A percentile compares a stretch with the other conserved stretches of the same genome.
Evolutionary conservation across 2,797 vertebrate genomes (phyloP).

Genomic region (Nyctalus aviator): DNA sequence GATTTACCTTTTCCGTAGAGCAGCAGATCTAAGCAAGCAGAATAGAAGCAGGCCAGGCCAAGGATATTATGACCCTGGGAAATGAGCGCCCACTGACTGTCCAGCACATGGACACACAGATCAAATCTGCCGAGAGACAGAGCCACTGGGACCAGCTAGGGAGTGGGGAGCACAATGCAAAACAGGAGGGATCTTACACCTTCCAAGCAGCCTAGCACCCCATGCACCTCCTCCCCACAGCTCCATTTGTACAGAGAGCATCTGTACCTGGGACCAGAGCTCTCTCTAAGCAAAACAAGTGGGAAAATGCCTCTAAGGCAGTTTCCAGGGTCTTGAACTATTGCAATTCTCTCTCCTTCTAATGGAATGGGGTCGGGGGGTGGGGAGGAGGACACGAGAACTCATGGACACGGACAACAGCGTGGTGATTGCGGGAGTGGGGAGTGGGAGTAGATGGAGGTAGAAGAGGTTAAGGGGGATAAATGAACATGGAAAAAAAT

Average conservation of each 20-base stretch:
- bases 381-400: neutral
- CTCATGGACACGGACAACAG: neutral
- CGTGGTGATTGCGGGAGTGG: neutral
- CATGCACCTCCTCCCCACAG: neutral
- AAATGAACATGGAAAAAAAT: neutral
- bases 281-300: neutral
- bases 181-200: neutral
- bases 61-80: slow-evolving; percentile 51
- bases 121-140: slow-evolving; percentile 65
- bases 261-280: slow-evolving; percentile 7
- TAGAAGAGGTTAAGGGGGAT: neutral
- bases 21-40: slow-evolving; percentile 73
- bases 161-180: neutral
- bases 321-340: neutral
- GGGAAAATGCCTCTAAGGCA: neutral
- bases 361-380: no score
- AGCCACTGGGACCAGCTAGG: slow-evolving; percentile 10
- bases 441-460: neutral
- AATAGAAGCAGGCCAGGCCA: slow-evolving; percentile 70
- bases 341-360: neutral
- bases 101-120: slow-evolving; percentile 59
- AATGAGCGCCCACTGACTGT: slow-evolving; percentile 61
- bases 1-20: slow-evolving; percentile 61
- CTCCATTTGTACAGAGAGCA: neutral
- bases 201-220: neutral